Base-by-base conservation (phyloP, 1,140 invertebrate genomes). In the Formica exsecta region DNA sequence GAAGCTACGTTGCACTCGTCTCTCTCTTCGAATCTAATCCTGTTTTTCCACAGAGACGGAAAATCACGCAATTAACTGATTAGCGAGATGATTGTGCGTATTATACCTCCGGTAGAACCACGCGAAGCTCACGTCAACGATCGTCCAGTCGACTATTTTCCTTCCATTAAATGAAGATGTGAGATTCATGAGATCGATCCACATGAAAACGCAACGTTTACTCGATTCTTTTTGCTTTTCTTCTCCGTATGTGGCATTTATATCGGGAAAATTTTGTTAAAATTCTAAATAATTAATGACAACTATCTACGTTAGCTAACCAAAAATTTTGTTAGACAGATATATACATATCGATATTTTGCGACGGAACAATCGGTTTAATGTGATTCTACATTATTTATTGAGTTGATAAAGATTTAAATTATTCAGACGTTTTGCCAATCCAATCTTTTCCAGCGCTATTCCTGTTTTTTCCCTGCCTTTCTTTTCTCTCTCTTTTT, bases 1-100 rank as follows among this genome's bases (percentile, higher is more conserved):
- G 32, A 51, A 54, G 54, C 32, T 54, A 25, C 19, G 13, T 6
- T 38, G 51, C 22, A 41, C 13, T 48, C 32, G 2, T 22, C 62
- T 87, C 13, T 9, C 61, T 71, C 25, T 81, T 85, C 64, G 3
- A 36, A 61, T 68, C 75, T 66, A 87, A 89, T 87, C 54, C 51
- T 79, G 83, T 80, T 87, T 91, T 79, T 81, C 77, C 16, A 25
- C 16, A 36, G 13, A 29, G 13, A 32, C 9, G 13, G 71, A 65
- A 88, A 92, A 92, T 91, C 91, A 92, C 88, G 88, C 87, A 87
- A 92, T 90, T 89, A 86, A 86, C 76, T 85, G 88, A 92, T 92
- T 85, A 88, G 80, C 48, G 13, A 11, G 70, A 70, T 90, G 90
- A 92, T 87, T 48, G 64, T 83, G 86, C 70, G 54, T 36, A 71